Percentiles rank a stretch among this genome's conserved stretches.
Evolutionary conservation across 2,113 vertebrate genomes (phyloP).

Genomic region (Gallinago media): DNA sequence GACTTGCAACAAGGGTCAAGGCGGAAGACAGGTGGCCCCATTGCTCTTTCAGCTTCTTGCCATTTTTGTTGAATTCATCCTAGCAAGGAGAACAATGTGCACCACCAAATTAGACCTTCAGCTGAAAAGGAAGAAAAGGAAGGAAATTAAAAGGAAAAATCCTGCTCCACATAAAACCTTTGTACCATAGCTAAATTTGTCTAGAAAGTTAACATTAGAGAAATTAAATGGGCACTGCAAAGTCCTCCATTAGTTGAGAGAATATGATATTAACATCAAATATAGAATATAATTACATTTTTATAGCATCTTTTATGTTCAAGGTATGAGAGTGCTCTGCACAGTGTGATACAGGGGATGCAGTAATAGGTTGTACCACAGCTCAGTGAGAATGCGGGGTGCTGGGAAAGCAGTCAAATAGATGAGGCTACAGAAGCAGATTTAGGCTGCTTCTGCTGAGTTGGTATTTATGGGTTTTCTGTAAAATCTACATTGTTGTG

Average conservation of each 20-base stretch:
- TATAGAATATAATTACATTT: constrained; percentile 39
- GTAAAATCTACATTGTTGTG: neutral
- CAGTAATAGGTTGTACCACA: neutral
- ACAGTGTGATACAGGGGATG: neutral
- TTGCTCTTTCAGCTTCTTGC: neutral
- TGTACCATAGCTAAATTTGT: constrained; percentile 14
- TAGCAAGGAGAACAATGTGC: neutral
- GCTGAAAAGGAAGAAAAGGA: neutral
- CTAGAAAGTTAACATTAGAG: constrained; percentile 15
- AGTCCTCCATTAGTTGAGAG: constrained; percentile 18
- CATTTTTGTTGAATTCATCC: neutral
- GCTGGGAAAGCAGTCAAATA: neutral
- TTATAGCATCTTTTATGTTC: neutral
- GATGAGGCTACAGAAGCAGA: neutral
- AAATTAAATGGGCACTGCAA: neutral
- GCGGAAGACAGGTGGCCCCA: neutral
- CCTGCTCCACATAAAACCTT: neutral
- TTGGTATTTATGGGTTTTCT: neutral
- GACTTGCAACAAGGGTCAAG: neutral
- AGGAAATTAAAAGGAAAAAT: constrained; percentile 29
- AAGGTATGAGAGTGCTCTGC: neutral
- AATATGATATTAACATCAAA: constrained; percentile 16
- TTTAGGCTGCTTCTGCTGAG: neutral
- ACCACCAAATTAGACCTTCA: neutral
- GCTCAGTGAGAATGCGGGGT: neutral